Base-by-base conservation (phyloP, 2,888 invertebrate species). In the Priocnemis perturbator region DNA sequence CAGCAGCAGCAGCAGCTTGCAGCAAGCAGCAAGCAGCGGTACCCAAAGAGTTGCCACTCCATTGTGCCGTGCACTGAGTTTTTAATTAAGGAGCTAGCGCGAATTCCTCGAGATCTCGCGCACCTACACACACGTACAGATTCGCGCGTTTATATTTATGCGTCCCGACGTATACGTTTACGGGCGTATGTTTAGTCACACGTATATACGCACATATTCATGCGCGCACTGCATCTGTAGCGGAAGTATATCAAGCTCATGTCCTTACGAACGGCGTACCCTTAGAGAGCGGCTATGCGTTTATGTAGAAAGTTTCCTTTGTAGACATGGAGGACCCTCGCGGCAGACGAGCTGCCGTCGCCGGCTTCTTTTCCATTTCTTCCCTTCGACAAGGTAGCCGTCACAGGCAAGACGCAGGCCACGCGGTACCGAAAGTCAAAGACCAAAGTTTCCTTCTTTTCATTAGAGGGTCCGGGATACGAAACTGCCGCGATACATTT, bases 41-140 rank as follows among this genome's bases (percentile, higher is more conserved):
- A 74, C 66, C 82, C 81, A 85, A 85, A 86, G 85, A 86, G 85
- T 86, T 85, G 83, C 86, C 83, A 86, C 86, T 87, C 82, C 83
- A 84, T 87, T 86, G 85, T 86, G 83, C 85, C 83, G 78, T 84
- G 83, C 78, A 80, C 82, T 85, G 84, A 84, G 86, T 85, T 86
- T 85, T 86, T 87, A 86, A 87, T 86, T 84, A 87, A 87, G 86
- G 83, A 85, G 85, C 79, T 73, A 71, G 76, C 78, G 81, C 79
- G 81, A 83, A 84, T 85, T 86, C 74, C 83, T 83, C 82, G 85
- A 86, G 83, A 83, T 81, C 74, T 66, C 67, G 70, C 63, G 50
- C 56, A 71, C 57, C 60, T 63, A 66, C 60, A 60, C 67, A 75
- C 72, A 77, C 69, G 63, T 58, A 59, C 26, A 62, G 47, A 14